phyloP scores from a whole-genome alignment of 2,888 invertebrate genomes.

The Calameuta idolon region DNA sequence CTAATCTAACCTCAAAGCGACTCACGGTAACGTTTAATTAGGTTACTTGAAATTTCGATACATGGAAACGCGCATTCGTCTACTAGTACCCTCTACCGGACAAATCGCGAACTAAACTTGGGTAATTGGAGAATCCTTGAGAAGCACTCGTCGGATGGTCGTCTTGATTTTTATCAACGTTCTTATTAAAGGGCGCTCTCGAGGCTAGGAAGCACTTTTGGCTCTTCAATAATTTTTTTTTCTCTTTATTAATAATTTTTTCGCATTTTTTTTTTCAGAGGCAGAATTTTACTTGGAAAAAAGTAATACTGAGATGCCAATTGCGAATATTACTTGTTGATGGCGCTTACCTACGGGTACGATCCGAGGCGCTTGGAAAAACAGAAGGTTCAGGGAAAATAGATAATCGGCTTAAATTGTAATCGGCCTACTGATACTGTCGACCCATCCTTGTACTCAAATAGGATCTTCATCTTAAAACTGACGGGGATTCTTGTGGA shows the following conservation, averaged over 20 bases:
- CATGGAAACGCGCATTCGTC: neutral
- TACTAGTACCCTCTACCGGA: neutral
- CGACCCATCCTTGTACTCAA: neutral
- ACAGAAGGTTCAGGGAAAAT: neutral
- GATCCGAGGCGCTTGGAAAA: neutral
- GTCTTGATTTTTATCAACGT: constrained; percentile 18
- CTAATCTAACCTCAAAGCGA: neutral
- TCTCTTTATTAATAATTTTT: neutral
- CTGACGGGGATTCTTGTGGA: neutral
- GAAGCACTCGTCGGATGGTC: neutral
- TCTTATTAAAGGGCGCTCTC: neutral
- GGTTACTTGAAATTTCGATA: neutral
- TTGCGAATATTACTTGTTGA: neutral
- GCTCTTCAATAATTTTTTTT: neutral
- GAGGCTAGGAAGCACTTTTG: neutral
- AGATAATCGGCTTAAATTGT: constrained; percentile 6
- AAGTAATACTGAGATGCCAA: neutral
- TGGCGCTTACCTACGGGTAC: neutral
- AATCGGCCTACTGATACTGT: constrained; percentile 4
- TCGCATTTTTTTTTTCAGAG: neutral
- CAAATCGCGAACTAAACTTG: constrained; percentile 17
- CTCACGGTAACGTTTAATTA: neutral
- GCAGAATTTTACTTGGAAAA: neutral
- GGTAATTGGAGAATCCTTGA: constrained; percentile 30
- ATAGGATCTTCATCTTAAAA: constrained; percentile 3